Conservation (phyloP, 2,888 invertebrate species). For the Sarcophaga carnaria region DNA sequence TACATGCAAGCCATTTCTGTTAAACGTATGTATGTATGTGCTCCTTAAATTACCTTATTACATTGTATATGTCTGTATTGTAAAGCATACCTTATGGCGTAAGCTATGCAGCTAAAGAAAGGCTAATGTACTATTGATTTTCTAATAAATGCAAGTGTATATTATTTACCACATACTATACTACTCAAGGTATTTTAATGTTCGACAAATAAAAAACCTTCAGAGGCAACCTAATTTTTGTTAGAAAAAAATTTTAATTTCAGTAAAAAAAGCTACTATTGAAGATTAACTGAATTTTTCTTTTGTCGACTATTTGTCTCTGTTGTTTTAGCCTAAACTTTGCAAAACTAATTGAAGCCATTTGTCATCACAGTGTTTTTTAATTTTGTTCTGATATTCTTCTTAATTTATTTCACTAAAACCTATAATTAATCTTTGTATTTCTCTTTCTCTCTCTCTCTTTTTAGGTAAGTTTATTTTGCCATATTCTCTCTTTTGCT, state of each 20-base stretch:
- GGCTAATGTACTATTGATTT: slow-evolving; percentile 59
- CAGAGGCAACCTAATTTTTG: slow-evolving; percentile 12
- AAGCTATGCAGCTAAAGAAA: slow-evolving; percentile 29
- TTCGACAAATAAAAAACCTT: too few species aligned
- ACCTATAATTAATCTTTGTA: slow-evolving; percentile 39
- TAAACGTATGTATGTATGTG: too few species aligned
- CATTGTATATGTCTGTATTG: slow-evolving; percentile 31
- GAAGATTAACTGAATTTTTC: too few species aligned
- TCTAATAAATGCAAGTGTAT: slow-evolving; percentile 6
- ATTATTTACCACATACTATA: background rate
- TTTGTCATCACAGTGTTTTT: background rate
- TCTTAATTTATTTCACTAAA: background rate
- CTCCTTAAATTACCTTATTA: slow-evolving; percentile 56
- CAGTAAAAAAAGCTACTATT: too few species aligned
- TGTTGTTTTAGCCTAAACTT: background rate
- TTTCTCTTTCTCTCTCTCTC: slow-evolving; percentile 44
- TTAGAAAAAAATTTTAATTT: too few species aligned
- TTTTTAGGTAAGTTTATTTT: slow-evolving; percentile 64
- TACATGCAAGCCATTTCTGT: slow-evolving; percentile 9
- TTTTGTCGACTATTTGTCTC: background rate
- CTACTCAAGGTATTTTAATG: too few species aligned
- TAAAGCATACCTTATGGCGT: slow-evolving; percentile 54
- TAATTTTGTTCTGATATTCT: background rate
- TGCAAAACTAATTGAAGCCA: background rate
- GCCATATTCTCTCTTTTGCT: too few species aligned